Percentiles rank a stretch among this genome's conserved stretches.
phyloP scores from a whole-genome alignment of 2,797 vertebrate genomes.

The Phataginus tetradactyla region DNA sequence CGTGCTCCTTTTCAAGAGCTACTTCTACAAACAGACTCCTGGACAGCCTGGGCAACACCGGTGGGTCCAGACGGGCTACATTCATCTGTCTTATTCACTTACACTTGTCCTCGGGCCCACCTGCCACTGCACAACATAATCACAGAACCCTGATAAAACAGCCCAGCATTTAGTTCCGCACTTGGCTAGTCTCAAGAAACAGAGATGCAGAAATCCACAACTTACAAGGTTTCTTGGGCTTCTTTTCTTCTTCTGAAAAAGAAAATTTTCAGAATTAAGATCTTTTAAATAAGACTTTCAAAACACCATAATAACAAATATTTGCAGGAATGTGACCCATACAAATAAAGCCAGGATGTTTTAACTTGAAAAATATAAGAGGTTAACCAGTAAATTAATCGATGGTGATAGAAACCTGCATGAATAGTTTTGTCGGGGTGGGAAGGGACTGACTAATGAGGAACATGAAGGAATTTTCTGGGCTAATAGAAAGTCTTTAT shows the following conservation, averaged over 20 bases:
- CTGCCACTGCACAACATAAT: not conserved
- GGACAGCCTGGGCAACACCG: not conserved
- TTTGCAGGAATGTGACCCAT: not conserved
- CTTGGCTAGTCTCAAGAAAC: not conserved
- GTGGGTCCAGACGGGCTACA: not conserved
- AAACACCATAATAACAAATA: not conserved
- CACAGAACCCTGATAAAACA: not conserved
- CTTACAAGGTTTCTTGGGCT: slow-evolving; percentile 81
- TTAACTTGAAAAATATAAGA: not conserved
- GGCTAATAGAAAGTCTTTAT: not conserved
- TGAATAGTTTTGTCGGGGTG: not conserved
- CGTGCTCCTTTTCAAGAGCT: not conserved
- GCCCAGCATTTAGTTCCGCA: not conserved
- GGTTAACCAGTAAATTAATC: not conserved
- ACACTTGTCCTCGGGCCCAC: not conserved
- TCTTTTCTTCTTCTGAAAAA: slow-evolving; percentile 83
- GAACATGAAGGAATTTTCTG: not conserved
- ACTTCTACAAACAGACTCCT: not conserved
- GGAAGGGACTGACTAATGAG: not conserved
- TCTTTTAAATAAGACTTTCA: not conserved
- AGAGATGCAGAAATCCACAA: slow-evolving; percentile 45
- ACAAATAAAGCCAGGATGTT: not conserved
- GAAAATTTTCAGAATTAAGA: slow-evolving; percentile 48
- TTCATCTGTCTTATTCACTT: not conserved
- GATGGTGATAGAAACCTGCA: not conserved